Conservation (phyloP, 2,888 invertebrate species). For the Drosophila diplacantha region DNA sequence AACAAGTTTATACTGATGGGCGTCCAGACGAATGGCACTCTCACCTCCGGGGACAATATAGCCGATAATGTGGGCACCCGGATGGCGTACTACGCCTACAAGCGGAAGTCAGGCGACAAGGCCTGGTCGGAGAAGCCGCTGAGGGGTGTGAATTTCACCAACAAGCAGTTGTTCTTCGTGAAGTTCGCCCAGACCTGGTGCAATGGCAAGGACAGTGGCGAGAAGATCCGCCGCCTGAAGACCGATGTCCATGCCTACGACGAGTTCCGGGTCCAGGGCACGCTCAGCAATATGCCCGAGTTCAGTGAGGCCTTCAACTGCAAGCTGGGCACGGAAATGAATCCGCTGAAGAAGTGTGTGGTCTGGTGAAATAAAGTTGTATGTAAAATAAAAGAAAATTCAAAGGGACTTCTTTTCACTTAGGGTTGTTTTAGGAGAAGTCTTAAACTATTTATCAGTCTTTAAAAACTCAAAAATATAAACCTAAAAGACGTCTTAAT, state of each 20-base stretch:
- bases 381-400: slow-evolving; percentile 4
- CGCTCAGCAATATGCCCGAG: slow-evolving; percentile 89
- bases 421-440: neutral
- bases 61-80: slow-evolving; percentile 94
- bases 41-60: slow-evolving; percentile 87
- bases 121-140: slow-evolving; percentile 81
- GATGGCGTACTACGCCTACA: slow-evolving; percentile 91
- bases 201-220: slow-evolving; percentile 64
- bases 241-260: slow-evolving; percentile 95
- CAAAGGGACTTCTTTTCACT: neutral
- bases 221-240: slow-evolving; percentile 82
- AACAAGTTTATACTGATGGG: slow-evolving; percentile 71
- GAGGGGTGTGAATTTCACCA: slow-evolving; percentile 90
- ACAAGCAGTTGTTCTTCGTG: slow-evolving; percentile 94
- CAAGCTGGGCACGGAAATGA: slow-evolving; percentile 86
- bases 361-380: slow-evolving; percentile 83
- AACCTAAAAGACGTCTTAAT: neutral
- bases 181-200: slow-evolving; percentile 89
- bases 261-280: slow-evolving; percentile 90
- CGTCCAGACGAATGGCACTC: slow-evolving; percentile 69
- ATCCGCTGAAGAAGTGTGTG: slow-evolving; percentile 90
- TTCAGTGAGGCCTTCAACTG: slow-evolving; percentile 90
- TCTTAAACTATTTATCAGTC: fast-evolving
- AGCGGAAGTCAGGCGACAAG: slow-evolving; percentile 78
- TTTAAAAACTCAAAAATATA: neutral